Conservation (phyloP, 2,888 invertebrate genomes). For the Fabriciana adippe region DNA sequence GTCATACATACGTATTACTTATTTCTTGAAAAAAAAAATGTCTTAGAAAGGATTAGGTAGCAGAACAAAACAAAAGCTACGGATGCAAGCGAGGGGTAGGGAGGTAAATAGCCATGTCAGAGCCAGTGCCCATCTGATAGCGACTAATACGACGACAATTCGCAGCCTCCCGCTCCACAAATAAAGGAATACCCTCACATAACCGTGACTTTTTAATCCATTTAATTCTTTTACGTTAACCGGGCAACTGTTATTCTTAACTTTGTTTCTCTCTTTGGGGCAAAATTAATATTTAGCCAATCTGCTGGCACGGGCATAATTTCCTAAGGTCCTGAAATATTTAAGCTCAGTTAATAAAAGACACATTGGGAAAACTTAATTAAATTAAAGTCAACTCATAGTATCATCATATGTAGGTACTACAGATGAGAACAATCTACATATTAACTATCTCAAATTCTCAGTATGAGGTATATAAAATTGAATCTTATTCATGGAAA, state of each 20-base stretch:
- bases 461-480: too few relatives aligned
- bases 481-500: too few relatives aligned
- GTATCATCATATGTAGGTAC: too few relatives aligned
- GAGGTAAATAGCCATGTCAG: conserved; percentile 42
- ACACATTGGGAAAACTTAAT: too few relatives aligned
- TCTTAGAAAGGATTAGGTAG: conserved; percentile 23
- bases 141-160: conserved; percentile 72
- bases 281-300: neutral
- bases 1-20: neutral
- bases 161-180: conserved; percentile 60
- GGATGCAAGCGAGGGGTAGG: conserved; percentile 47
- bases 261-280: conserved; percentile 22
- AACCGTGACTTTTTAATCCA: conserved; percentile 37
- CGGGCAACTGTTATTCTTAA: conserved; percentile 27
- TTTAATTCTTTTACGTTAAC: conserved; percentile 31
- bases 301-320: too few relatives aligned
- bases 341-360: too few relatives aligned
- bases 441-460: too few relatives aligned
- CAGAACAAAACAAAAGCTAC: conserved; percentile 50
- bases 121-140: conserved; percentile 63
- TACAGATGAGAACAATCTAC: too few relatives aligned
- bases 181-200: conserved; percentile 40
- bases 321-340: neutral
- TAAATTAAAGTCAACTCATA: too few relatives aligned
- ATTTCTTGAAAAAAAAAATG: neutral